Percentiles rank a stretch among this genome's conserved stretches.
These are phyloP conservation scores for Pangasius larnaudii DNA, from an alignment of 2,797 vertebrate genomes.

Conservation along the genomic window DNA sequence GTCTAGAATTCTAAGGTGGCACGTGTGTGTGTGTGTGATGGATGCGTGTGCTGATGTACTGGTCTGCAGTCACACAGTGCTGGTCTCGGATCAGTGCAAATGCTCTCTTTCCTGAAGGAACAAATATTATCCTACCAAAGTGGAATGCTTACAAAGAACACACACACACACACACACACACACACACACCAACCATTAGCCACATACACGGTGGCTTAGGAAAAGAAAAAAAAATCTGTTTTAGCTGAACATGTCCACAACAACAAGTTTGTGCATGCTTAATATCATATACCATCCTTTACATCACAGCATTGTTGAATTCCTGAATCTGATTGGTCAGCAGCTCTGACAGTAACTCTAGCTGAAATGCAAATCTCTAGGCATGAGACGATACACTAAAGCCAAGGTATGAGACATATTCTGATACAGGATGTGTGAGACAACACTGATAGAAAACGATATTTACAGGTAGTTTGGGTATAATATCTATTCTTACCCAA, in stretches of 20 bases:
- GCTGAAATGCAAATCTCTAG: not conserved
- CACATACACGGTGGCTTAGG: not conserved
- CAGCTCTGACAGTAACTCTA: not conserved
- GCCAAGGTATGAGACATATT: not conserved
- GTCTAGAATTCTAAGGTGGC: not conserved
- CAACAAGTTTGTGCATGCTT: not conserved
- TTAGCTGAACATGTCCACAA: not conserved
- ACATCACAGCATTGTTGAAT: not conserved
- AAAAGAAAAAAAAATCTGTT: not conserved
- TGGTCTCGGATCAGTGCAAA: slow-evolving; percentile 16
- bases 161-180: not conserved
- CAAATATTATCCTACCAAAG: slow-evolving; percentile 32
- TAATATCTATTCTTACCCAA: no score
- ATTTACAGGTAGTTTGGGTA: no score
- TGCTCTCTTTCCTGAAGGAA: slow-evolving; percentile 18
- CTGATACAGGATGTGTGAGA: no score
- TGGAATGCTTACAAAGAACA: slow-evolving; percentile 14
- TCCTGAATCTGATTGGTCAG: not conserved
- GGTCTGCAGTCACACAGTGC: slow-evolving; percentile 5
- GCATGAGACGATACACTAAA: not conserved
- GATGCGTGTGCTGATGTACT: not conserved
- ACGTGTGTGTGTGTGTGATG: slow-evolving; percentile 7
- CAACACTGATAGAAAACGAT: not conserved
- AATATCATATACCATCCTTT: not conserved
- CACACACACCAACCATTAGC: not conserved